Evolutionary conservation across 2,113 vertebrate genomes (phyloP).

Genomic region (Cyanoramphus novaezelandiae): DNA sequence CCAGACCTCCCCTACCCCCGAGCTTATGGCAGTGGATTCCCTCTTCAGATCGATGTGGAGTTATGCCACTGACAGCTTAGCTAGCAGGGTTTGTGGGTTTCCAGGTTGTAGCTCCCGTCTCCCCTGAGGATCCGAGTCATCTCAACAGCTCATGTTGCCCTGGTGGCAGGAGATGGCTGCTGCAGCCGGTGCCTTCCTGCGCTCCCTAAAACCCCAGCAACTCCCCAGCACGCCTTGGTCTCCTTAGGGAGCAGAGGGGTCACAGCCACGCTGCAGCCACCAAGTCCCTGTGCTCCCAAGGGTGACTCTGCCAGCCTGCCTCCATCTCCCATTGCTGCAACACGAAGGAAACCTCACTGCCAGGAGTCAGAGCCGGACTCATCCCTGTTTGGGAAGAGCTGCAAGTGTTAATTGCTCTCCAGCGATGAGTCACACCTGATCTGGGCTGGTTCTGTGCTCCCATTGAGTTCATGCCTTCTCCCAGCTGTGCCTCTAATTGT

Average conservation of each 20-base stretch:
- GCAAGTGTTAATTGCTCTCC: constrained; percentile 16
- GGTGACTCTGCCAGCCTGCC: background rate
- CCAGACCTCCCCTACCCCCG: fast-evolving
- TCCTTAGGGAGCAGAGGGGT: background rate
- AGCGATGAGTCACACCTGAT: background rate
- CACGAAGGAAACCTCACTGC: background rate
- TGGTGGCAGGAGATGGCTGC: fast-evolving
- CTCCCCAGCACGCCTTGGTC: background rate
- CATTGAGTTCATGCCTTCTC: background rate
- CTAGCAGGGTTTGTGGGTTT: background rate
- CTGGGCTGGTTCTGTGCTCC: background rate
- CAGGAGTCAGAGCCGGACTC: background rate
- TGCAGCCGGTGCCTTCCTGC: background rate
- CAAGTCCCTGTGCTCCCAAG: background rate
- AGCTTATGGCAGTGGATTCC: background rate
- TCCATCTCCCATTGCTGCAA: background rate
- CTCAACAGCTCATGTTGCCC: background rate
- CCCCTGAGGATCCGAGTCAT: background rate
- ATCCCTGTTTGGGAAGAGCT: background rate
- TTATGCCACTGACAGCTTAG: constrained; percentile 18
- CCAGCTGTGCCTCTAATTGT: constrained; percentile 26
- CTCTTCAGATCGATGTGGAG: background rate
- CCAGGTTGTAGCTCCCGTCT: background rate
- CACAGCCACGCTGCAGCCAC: background rate
- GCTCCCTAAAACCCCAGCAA: background rate